phyloP scores from a whole-genome alignment of 2,113 vertebrate species.

The Euleptes europaea region DNA sequence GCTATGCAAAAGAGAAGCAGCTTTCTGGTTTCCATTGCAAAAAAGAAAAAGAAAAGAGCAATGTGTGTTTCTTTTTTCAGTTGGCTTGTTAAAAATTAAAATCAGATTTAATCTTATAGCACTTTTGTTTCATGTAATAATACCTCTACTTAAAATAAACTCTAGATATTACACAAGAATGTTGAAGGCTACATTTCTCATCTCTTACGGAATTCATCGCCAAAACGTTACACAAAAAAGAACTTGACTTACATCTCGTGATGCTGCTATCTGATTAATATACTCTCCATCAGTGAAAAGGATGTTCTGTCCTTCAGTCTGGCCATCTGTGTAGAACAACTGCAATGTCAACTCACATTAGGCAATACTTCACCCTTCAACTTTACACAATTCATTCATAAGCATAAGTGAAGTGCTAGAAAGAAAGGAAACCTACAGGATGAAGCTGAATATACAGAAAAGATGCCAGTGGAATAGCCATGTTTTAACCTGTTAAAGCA shows the following conservation, averaged over 20 bases:
- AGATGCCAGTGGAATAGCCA: background rate
- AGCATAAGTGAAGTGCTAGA: background rate
- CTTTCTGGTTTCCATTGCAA: background rate
- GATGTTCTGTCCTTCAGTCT: conserved; percentile 95
- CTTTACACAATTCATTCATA: background rate
- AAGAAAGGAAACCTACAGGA: background rate
- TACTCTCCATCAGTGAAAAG: conserved; percentile 98
- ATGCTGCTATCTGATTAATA: conserved; percentile 98
- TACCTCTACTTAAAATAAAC: background rate
- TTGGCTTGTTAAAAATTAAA: too few species aligned
- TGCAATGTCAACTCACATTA: conserved; percentile 23
- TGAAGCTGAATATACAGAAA: background rate
- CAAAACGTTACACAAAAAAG: background rate
- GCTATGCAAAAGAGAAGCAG: background rate
- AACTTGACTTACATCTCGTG: conserved; percentile 89
- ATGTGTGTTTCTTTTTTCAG: too few species aligned
- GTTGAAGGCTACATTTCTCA: background rate
- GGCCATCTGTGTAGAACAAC: conserved; percentile 82
- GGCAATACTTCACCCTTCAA: background rate
- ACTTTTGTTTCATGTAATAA: too few species aligned
- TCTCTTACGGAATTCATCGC: background rate
- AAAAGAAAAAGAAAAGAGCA: too few species aligned
- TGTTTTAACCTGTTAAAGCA: background rate
- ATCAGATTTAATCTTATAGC: too few species aligned
- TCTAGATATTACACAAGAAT: background rate